These are phyloP conservation scores for Gulo gulo DNA, from an alignment of 2,113 vertebrate genomes.

Conservation along the genomic window DNA sequence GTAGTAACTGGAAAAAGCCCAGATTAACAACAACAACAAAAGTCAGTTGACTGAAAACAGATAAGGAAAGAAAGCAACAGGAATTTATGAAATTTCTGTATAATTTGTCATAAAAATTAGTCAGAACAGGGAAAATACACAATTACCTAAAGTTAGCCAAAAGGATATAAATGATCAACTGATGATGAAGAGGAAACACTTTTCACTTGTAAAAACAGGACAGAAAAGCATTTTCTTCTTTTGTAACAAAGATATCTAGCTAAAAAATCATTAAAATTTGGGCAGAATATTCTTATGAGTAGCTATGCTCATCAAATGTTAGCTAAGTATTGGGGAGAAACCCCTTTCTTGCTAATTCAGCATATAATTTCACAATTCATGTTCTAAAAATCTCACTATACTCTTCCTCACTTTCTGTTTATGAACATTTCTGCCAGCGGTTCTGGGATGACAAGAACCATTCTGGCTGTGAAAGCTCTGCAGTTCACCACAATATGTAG, in stretches of 20 bases:
- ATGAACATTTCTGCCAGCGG: background rate
- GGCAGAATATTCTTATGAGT: background rate
- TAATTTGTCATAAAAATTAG: background rate
- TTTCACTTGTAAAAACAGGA: background rate
- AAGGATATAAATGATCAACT: background rate
- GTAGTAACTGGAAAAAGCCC: background rate
- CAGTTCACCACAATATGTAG: background rate
- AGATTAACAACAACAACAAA: background rate
- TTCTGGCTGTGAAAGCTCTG: background rate
- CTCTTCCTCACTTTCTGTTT: background rate
- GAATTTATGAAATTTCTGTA: slow-evolving; percentile 9
- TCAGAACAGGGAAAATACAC: background rate
- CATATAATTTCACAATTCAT: background rate
- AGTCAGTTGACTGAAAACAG: background rate
- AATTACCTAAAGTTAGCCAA: background rate
- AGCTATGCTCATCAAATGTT: background rate
- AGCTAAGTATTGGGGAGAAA: background rate
- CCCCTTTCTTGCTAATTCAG: background rate
- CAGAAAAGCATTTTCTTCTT: background rate
- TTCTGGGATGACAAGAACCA: background rate
- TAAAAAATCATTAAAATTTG: background rate
- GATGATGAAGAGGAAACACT: background rate
- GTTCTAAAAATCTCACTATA: background rate
- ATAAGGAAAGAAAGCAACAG: background rate
- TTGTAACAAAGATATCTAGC: background rate